A percentile compares a stretch with the other conserved stretches of the same genome.
Conservation (phyloP, 1,140 invertebrate genomes). For the Drosophila rufa region DNA sequence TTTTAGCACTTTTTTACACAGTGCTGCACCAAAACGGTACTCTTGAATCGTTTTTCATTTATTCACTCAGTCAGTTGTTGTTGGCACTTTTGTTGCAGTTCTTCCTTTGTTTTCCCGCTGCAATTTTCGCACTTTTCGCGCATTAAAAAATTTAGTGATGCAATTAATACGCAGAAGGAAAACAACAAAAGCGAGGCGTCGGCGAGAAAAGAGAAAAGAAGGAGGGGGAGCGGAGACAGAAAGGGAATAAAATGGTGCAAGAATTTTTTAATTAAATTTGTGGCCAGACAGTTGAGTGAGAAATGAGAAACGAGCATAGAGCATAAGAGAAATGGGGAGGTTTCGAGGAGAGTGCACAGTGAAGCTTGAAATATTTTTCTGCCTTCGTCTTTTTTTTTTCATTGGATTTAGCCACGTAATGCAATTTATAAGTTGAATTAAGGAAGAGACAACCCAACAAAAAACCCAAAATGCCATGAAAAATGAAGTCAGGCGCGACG, state of each 20-base stretch:
- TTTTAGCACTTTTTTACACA: slow-evolving; percentile 8
- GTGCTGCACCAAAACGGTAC: slow-evolving; percentile 48
- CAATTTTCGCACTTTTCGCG: slow-evolving; percentile 80
- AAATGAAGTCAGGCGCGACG: slow-evolving; percentile 75
- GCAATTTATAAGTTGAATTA: slow-evolving; percentile 75
- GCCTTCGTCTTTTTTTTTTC: slow-evolving; percentile 12
- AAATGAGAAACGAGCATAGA: slow-evolving; percentile 56
- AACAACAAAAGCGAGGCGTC: slow-evolving; percentile 40
- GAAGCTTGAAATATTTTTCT: slow-evolving; percentile 64
- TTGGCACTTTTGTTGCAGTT: slow-evolving; percentile 39
- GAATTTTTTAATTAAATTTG: slow-evolving; percentile 83
- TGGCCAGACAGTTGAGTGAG: slow-evolving; percentile 77
- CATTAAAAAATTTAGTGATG: slow-evolving; percentile 81
- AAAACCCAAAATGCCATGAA: slow-evolving; percentile 64
- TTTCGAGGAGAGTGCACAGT: slow-evolving; percentile 46
- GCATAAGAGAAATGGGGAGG: slow-evolving; percentile 19
- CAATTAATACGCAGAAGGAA: slow-evolving; percentile 73
- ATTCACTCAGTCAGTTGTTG: slow-evolving; percentile 27
- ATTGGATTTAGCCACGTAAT: slow-evolving; percentile 62
- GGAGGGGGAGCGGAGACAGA: slow-evolving; percentile 5
- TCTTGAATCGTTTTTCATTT: slow-evolving; percentile 64
- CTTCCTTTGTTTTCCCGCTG: slow-evolving; percentile 59
- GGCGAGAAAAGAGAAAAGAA: slow-evolving; percentile 3
- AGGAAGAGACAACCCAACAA: slow-evolving; percentile 36
- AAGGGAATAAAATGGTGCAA: slow-evolving; percentile 72